Evolutionary conservation across 2,113 vertebrate genomes (phyloP), one percentile per base, ranked within the genome.

Genomic region (Mustela lutreola): DNA sequence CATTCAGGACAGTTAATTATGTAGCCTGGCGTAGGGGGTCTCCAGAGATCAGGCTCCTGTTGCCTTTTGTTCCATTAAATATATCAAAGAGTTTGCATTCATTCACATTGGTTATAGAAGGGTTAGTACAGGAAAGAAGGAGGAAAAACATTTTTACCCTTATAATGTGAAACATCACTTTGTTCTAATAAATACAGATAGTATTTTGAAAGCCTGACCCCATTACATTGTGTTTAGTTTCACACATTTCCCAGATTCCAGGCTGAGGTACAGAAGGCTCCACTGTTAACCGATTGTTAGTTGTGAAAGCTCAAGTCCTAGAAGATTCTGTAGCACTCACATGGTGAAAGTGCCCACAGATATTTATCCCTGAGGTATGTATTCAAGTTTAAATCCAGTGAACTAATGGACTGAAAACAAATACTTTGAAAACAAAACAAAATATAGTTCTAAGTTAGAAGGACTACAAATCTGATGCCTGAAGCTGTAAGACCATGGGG

Each of bases 181-280:
- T 96, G 42, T 96, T 90, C 39, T 71, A 93, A 70, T 73, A 83
- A 71, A 76, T n/a, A 65, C n/a, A 62, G 45, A 93, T 39, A 58
- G 8, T 97, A 91, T 94, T 97, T 97, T 86, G 82, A 97, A 95
- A 93, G 67, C 24, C 70, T 97, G 91, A 95, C 36, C 79, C 71
- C 36, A 67, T 91, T 92, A 86, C 21, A 65, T 76, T 93, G 76
- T 71, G 79, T 81, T 97, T 91, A 45, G 15, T 93, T 86, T 96
- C 80, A 89, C 78, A 93, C n/a, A 91, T 87, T 97, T 96, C 62
- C 75, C 70, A 85, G 73, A 98, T 95, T 87, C 79, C 67, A 88
- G 70, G 7, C 33, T 76, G 1, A 0, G 11, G 75, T 33, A 4
- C 16, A 22, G 65, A 33, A 89, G 65, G 53, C 28, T 36, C 19